Evolutionary conservation across 2,888 invertebrate species (phyloP), one percentile per base, ranked within the genome.

Genomic region (Melanostoma scalare): DNA sequence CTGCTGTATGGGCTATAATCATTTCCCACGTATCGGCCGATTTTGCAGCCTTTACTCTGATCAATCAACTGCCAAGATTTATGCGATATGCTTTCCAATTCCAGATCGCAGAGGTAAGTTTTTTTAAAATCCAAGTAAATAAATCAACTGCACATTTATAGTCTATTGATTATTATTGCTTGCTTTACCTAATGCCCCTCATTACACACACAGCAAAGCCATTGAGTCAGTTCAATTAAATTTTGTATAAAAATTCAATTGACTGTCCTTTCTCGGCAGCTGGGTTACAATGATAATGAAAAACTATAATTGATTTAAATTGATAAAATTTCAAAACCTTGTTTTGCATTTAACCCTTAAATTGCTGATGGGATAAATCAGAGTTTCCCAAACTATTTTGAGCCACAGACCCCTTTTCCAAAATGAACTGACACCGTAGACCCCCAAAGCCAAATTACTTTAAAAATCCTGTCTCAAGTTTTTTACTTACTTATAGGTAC

Each of bases 31-130:
- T 94, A 0, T 94, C 96, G 72, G 96, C 96, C 4, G 96, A 97
- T 58, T 97, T 96, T 91, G 96, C 96, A 0, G 97, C 96, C 92
- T 97, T 96, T 91, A 96, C 96, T 6, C 95, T 97, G 40, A 94
- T 97, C 86, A 96, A 96, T 91, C 96, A 97, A 88, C 92, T 97
- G 87, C 97, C 97, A 4, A 96, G 95, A 1, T 97, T 96, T 90
- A 95, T 96, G 94, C 95, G 96, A 90, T 93, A 94, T 88, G 95
- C 96, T 86, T 92, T 96, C 63, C 92, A 94, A 85, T 96, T 94
- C 88, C 93, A 95, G 88, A 96, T 97, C 87, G 96, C 96, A 92
- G 93, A 94, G 90, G 95, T 95, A 87, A 92, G 92, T 91, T 6
- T 30, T n/a, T n/a, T 20, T 40, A 10, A 46, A 20, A 20, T 20